Conservation (phyloP, 2,888 invertebrate species). For the Lasioglossum figueresi region DNA sequence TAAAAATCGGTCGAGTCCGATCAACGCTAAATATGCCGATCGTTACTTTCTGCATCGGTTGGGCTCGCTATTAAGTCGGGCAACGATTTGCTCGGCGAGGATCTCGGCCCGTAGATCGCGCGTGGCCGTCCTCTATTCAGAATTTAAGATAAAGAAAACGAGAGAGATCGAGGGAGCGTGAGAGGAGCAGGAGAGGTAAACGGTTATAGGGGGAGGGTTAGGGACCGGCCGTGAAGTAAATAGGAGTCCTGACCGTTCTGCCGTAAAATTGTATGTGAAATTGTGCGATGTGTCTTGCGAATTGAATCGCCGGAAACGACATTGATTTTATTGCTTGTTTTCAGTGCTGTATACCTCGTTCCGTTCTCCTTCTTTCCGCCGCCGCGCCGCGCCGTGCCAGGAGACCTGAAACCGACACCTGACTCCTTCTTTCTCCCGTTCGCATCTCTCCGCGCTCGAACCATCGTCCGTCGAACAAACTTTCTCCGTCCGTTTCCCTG, state of each 20-base stretch:
- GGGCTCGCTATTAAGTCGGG: slow-evolving; percentile 4
- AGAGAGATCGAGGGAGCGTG: slow-evolving; percentile 12
- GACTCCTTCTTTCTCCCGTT: not conserved
- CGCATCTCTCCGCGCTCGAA: not conserved
- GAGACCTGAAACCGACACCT: slow-evolving; percentile 13
- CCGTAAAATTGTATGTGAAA: slow-evolving; percentile 84
- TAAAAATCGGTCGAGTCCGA: slow-evolving; percentile 25
- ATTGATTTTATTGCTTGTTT: slow-evolving; percentile 84
- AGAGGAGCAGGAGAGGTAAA: slow-evolving; percentile 53
- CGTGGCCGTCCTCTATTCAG: slow-evolving; percentile 44
- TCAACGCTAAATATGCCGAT: not conserved
- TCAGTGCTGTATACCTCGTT: slow-evolving; percentile 68
- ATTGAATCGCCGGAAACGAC: slow-evolving; percentile 84
- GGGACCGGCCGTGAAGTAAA: slow-evolving; percentile 81
- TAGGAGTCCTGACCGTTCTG: slow-evolving; percentile 83
- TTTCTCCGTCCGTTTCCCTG: slow-evolving; percentile 19
- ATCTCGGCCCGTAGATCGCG: slow-evolving; percentile 38
- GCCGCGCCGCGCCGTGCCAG: not conserved
- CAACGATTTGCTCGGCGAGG: slow-evolving; percentile 37
- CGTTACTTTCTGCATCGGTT: not conserved
- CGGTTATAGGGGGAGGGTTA: slow-evolving; percentile 63
- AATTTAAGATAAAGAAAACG: slow-evolving; percentile 59
- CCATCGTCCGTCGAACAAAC: slow-evolving; percentile 24
- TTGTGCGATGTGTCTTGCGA: slow-evolving; percentile 84
- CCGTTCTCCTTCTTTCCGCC: slow-evolving; percentile 46